Base-by-base conservation (phyloP, 2,797 vertebrate genomes). In the Leontocebus nigricollis region DNA sequence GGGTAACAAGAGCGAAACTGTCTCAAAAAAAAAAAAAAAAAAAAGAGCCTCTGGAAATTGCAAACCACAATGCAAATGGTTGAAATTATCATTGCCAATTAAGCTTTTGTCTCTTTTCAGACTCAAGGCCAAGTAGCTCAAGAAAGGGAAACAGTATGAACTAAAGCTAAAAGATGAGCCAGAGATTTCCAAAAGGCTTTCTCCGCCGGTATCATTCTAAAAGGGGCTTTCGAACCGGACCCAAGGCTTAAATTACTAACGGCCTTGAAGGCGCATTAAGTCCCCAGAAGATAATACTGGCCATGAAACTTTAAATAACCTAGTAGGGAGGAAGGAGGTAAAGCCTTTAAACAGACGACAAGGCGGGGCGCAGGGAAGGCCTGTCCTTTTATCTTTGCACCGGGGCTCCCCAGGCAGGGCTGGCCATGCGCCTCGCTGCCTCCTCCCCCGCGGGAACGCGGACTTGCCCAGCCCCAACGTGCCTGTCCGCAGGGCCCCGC, bases 281-380 rank as follows among this genome's bases (percentile, higher is more conserved):
- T 80, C 93, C 52, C 73, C 64, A 48, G 95, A 80, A 96, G 87
- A 97, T 76, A 89, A 94, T 77, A 80, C 27, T 77, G 26, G 50
- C 46, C 52, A 59, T 89, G 83, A 96, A 95, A 91, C 86, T 92
- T 92, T 39, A 95, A 95, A 87, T 88, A 92, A 76, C 59, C 72
- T 75, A 77, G 72, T 36, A 75, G 76, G 20, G 22, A 94, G 64
- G 73, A 87, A 93, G 88, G 80, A 85, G 92, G 83, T 93, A 94
- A 94, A 89, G 79, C 70, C 83, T 86, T 93, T 75, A 72, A 96
- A 83, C 83, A 70, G 94, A 90, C 84, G 52, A 50, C 2, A 3
- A 44, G 46, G 46, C 0, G 14, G 50, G 15, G 50, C 1, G 50
- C 50, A 19, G 50, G 17, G 50, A 11, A 44, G 20, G 7, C 36